A percentile compares a stretch with the other conserved stretches of the same genome.
Conservation (phyloP, 2,113 vertebrate genomes). For the Marcusenius ussheri region DNA sequence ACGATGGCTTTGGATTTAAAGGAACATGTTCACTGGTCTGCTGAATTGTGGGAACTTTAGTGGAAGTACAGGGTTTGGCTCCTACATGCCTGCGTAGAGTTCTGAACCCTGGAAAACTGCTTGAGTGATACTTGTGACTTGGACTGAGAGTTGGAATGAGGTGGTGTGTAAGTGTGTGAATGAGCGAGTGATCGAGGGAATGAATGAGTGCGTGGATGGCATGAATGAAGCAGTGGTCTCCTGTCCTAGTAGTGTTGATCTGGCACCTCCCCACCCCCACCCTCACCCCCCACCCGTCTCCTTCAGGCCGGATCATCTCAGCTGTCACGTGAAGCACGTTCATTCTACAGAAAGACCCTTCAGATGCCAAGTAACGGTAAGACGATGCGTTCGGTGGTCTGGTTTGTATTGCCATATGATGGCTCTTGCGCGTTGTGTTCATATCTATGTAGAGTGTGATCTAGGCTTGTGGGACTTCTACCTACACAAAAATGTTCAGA, state of each 20-base stretch:
- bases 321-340: slow-evolving; percentile 94
- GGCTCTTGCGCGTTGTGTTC: not conserved
- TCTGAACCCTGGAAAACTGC: not conserved
- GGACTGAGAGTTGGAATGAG: not conserved
- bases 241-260: not conserved
- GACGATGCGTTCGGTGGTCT: not conserved
- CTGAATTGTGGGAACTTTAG: not conserved
- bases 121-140: not conserved
- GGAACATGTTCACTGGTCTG: not conserved
- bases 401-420: not conserved
- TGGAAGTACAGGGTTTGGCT: not conserved
- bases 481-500: not conserved
- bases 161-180: not conserved
- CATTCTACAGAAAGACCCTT: slow-evolving; percentile 96
- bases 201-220: not conserved
- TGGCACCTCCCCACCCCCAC: slow-evolving; percentile 42
- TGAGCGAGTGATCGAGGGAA: not conserved
- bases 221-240: not conserved
- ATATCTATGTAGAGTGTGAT: not conserved
- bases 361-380: slow-evolving; percentile 96
- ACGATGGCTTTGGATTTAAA: not conserved
- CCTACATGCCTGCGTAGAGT: not conserved
- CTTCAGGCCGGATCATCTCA: slow-evolving; percentile 79
- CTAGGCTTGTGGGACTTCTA: not conserved
- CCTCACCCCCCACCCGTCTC: slow-evolving; percentile 41